Conservation (phyloP, 2,797 vertebrate genomes). For the Pseudochaenichthys georgianus region DNA sequence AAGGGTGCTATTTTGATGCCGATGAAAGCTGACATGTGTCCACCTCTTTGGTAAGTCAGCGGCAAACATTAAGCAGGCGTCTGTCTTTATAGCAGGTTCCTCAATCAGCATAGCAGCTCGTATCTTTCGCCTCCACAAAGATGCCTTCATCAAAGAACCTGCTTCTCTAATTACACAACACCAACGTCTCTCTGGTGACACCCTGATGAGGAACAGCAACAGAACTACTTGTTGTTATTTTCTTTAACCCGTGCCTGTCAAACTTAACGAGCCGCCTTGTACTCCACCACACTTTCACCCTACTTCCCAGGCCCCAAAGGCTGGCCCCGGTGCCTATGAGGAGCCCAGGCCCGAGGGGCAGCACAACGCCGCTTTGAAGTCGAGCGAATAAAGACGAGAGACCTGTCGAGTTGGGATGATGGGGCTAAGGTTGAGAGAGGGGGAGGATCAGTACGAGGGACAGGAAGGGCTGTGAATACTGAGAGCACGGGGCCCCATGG, state of each 20-base stretch:
- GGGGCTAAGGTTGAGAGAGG: slow-evolving; percentile 63
- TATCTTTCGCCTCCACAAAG: slow-evolving; percentile 40
- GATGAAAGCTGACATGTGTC: slow-evolving; percentile 68
- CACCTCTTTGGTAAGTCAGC: slow-evolving; percentile 43
- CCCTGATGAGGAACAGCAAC: slow-evolving; percentile 46
- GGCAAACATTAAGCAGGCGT: slow-evolving; percentile 62
- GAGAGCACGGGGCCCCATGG: slow-evolving; percentile 68
- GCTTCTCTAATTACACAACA: slow-evolving; percentile 49
- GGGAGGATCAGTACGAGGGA: slow-evolving; percentile 74
- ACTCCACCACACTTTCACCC: slow-evolving; percentile 54
- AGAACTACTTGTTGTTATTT: slow-evolving; percentile 63
- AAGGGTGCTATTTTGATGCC: slow-evolving; percentile 55
- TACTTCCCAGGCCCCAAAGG: slow-evolving; percentile 68
- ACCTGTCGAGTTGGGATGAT: slow-evolving; percentile 77
- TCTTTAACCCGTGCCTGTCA: slow-evolving; percentile 42
- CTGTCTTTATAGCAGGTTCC: slow-evolving; percentile 45
- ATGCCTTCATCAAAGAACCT: slow-evolving; percentile 49
- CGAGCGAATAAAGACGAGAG: slow-evolving; percentile 79
- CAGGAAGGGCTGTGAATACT: slow-evolving; percentile 78
- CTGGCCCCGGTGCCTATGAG: slow-evolving; percentile 52
- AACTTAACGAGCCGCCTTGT: slow-evolving; percentile 38
- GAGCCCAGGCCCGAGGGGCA: slow-evolving; percentile 66
- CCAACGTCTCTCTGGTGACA: slow-evolving; percentile 33
- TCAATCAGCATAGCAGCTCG: slow-evolving; percentile 23
- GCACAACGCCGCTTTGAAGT: slow-evolving; percentile 81